These are phyloP conservation scores for Mactra quadrangularis DNA, from an alignment of 1,140 invertebrate species.

Conservation along the genomic window DNA sequence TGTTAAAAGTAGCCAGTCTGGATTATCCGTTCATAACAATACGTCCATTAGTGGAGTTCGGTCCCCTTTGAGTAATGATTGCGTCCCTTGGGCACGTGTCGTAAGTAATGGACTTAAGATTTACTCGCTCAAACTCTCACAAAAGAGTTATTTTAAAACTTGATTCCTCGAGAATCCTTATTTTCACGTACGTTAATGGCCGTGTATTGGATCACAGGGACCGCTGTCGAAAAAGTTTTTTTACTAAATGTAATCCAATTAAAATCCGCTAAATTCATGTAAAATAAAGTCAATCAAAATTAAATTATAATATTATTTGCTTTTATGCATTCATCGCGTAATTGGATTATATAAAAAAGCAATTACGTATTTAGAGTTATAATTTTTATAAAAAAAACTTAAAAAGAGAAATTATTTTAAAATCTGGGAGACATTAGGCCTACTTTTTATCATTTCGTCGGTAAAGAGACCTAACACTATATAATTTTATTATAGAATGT, in stretches of 20 bases:
- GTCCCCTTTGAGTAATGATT: constrained; percentile 55
- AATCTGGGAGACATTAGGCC: too few species aligned
- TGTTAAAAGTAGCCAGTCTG: constrained; percentile 47
- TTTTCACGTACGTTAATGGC: constrained; percentile 18
- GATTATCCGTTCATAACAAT: constrained; percentile 42
- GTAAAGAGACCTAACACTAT: too few species aligned
- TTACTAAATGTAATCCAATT: constrained; percentile 23
- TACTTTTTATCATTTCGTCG: too few species aligned
- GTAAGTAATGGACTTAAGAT: constrained; percentile 6
- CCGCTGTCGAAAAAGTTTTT: too few species aligned
- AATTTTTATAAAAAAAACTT: too few species aligned
- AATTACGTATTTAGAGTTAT: too few species aligned
- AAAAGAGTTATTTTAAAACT: not conserved
- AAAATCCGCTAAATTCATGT: constrained; percentile 2
- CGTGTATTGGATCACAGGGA: constrained; percentile 49
- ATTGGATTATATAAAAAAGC: too few species aligned
- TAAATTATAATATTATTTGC: not conserved
- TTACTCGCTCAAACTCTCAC: not conserved
- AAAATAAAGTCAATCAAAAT: not conserved
- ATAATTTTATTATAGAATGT: too few species aligned
- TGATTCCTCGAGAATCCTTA: constrained; percentile 9
- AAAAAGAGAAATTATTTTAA: too few species aligned
- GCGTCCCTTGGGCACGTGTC: constrained; percentile 26
- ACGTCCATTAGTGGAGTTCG: constrained; percentile 37
- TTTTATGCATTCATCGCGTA: not conserved